Conservation (phyloP, 92 coral and sea anemone species). For the Desmophyllum pertusum region DNA sequence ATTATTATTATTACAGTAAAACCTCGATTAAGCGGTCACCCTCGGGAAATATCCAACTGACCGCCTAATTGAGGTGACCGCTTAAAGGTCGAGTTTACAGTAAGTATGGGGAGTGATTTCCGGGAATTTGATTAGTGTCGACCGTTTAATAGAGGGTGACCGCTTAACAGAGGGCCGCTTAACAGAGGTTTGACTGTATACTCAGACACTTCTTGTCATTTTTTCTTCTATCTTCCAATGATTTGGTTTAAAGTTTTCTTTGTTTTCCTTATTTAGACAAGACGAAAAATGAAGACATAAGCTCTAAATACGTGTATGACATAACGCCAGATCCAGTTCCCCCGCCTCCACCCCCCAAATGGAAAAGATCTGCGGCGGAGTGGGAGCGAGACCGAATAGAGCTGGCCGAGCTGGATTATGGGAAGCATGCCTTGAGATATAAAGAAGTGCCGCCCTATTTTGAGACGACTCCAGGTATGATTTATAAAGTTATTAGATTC, state of each 20-base stretch:
- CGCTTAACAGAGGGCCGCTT: too few species aligned
- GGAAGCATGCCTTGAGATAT: conserved; percentile 90
- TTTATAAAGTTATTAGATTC: background rate
- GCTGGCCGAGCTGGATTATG: conserved; percentile 95
- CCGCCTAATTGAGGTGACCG: too few species aligned
- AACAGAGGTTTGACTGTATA: too few species aligned
- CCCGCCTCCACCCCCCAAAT: conserved; percentile 85
- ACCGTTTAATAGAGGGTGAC: too few species aligned
- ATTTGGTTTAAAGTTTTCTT: background rate
- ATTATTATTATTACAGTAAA: too few species aligned
- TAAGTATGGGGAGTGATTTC: too few species aligned
- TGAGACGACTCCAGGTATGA: conserved; percentile 95
- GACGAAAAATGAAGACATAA: conserved; percentile 38
- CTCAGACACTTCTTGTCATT: background rate
- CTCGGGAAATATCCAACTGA: too few species aligned
- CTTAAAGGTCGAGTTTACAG: too few species aligned
- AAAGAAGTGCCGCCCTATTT: conserved; percentile 97
- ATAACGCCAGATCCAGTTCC: conserved; percentile 90
- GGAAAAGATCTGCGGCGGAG: conserved; percentile 89
- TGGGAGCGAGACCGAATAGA: conserved; percentile 99
- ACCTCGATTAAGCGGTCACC: too few species aligned
- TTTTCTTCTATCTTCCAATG: background rate
- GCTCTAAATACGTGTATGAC: conserved; percentile 71
- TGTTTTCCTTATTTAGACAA: conserved; percentile 1
- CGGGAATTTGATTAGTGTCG: too few species aligned